Evolutionary conservation across 2,888 invertebrate species (phyloP).

Genomic region (Gastrophysa polygoni): DNA sequence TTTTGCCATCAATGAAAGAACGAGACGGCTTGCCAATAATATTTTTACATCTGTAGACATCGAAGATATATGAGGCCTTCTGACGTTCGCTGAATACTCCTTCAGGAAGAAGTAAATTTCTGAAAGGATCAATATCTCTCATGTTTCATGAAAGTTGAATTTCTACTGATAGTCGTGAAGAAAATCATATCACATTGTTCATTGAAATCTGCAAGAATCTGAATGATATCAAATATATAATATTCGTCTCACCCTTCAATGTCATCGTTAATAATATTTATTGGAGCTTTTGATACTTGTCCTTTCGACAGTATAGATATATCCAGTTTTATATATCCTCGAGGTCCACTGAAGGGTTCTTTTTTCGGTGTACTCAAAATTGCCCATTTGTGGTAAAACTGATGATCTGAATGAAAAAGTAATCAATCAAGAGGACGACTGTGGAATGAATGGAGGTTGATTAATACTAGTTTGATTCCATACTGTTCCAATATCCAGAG

Average conservation of each 20-base stretch:
- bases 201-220: no score
- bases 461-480: conserved; percentile 71
- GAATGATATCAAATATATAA: no score
- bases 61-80: conserved; percentile 63
- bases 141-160: no score
- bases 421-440: no score
- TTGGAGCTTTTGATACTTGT: conserved; percentile 65
- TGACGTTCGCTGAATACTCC: conserved; percentile 60
- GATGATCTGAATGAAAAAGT: conserved; percentile 68
- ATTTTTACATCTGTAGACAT: conserved; percentile 62
- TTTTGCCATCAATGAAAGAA: conserved; percentile 54
- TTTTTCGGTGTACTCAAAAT: conserved; percentile 70
- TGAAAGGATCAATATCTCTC: conserved; percentile 54
- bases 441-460: neutral
- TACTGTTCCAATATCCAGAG: conserved; percentile 70
- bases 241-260: conserved; percentile 76
- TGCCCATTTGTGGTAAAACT: conserved; percentile 87
- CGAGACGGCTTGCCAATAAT: conserved; percentile 32
- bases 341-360: conserved; percentile 59
- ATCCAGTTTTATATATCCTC: conserved; percentile 83
- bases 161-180: no score
- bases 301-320: conserved; percentile 75
- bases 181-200: no score
- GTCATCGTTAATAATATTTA: conserved; percentile 67
- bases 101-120: conserved; percentile 71